Percentiles rank a stretch among this genome's conserved stretches.
Conservation (phyloP, 1,140 invertebrate genomes). For the Druon quercuslanigerum region DNA sequence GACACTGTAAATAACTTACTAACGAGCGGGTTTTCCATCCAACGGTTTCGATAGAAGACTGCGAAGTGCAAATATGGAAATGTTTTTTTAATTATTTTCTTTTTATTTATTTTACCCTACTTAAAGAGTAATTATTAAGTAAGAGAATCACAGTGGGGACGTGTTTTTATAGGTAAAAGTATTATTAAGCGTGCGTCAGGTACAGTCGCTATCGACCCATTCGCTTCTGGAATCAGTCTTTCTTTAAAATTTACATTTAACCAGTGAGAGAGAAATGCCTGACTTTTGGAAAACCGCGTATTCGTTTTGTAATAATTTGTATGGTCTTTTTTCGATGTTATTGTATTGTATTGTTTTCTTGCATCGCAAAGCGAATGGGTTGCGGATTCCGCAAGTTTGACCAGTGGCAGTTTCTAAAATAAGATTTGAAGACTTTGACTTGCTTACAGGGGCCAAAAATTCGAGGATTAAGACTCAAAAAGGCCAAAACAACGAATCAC, state of each 20-base stretch:
- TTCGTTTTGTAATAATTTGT: slow-evolving; percentile 7
- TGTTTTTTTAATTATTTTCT: slow-evolving; percentile 30
- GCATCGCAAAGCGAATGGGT: background rate
- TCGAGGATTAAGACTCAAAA: too few species aligned
- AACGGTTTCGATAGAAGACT: slow-evolving; percentile 52
- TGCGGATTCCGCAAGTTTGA: too few species aligned
- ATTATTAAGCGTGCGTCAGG: slow-evolving; percentile 33
- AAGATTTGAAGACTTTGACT: too few species aligned
- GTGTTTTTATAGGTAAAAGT: slow-evolving; percentile 31
- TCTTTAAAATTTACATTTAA: background rate
- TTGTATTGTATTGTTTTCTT: background rate
- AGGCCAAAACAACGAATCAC: too few species aligned
- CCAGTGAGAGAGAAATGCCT: background rate
- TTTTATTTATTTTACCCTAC: slow-evolving; percentile 57
- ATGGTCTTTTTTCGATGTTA: background rate
- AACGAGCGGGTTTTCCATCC: slow-evolving; percentile 55
- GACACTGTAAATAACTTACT: slow-evolving; percentile 59
- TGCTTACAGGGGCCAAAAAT: too few species aligned
- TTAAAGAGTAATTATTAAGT: slow-evolving; percentile 34
- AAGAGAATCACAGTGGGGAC: background rate
- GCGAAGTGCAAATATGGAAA: slow-evolving; percentile 58
- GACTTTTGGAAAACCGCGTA: slow-evolving; percentile 5
- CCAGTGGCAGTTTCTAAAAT: too few species aligned
- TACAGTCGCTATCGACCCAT: background rate
- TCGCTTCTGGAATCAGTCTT: background rate